Evolutionary conservation across 2,888 invertebrate genomes (phyloP).

Genomic region (Rhamnusium bicolor): DNA sequence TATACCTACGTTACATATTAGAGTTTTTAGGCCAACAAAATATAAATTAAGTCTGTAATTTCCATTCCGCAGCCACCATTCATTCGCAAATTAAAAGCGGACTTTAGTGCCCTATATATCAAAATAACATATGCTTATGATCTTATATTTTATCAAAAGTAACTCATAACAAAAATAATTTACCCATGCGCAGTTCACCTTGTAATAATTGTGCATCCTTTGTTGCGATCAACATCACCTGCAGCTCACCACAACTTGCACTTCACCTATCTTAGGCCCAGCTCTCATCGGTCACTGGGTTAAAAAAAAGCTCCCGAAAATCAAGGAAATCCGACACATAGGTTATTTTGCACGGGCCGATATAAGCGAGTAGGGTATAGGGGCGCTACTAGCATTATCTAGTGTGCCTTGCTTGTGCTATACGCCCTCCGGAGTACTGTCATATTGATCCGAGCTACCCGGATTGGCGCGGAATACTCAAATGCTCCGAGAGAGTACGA

Average conservation of each 20-base stretch:
- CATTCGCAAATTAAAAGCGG: not conserved
- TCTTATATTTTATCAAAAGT: constrained; percentile 31
- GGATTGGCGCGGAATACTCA: constrained; percentile 68
- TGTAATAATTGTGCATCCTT: constrained; percentile 63
- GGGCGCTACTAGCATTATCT: constrained; percentile 42
- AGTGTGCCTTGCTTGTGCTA: constrained; percentile 49
- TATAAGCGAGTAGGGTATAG: constrained; percentile 39
- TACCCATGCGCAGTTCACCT: constrained; percentile 65
- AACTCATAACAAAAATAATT: constrained; percentile 48
- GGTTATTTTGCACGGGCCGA: constrained; percentile 22
- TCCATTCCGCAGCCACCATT: not conserved
- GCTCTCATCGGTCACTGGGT: constrained; percentile 41
- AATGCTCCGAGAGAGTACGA: constrained; percentile 53
- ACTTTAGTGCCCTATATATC: constrained; percentile 17
- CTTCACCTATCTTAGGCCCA: constrained; percentile 31
- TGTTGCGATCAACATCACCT: constrained; percentile 50
- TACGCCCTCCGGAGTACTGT: constrained; percentile 60
- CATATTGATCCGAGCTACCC: constrained; percentile 68
- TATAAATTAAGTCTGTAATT: not conserved
- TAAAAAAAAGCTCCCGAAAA: constrained; percentile 13
- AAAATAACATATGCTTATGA: constrained; percentile 29
- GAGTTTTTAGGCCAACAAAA: too few species aligned
- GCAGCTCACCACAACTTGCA: constrained; percentile 43
- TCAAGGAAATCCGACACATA: constrained; percentile 17
- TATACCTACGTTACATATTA: too few species aligned